A percentile compares a stretch with the other conserved stretches of the same genome.
These are phyloP conservation scores for Liodrosophila aerea DNA, from an alignment of 2,888 invertebrate species.

Conservation along the genomic window DNA sequence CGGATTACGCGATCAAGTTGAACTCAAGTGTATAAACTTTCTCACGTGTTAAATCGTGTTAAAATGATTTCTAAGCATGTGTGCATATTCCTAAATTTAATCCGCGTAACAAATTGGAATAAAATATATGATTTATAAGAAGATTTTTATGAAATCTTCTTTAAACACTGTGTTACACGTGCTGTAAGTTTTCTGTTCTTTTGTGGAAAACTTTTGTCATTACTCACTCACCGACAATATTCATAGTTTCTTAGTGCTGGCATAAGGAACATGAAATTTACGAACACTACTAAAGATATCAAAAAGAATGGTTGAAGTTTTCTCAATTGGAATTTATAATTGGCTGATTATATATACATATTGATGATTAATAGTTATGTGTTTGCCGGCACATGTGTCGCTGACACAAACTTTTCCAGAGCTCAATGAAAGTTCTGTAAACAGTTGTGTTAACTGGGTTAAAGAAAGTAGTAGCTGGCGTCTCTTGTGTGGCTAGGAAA, in stretches of 20 bases:
- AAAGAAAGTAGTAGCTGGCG: no score
- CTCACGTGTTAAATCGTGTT: constrained; percentile 55
- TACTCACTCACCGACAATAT: constrained; percentile 54
- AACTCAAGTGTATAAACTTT: constrained; percentile 60
- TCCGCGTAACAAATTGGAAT: neutral
- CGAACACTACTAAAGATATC: constrained; percentile 12
- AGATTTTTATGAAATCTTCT: neutral
- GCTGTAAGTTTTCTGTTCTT: constrained; percentile 34
- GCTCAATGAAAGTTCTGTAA: neutral
- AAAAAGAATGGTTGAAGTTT: constrained; percentile 8
- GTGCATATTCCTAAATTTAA: neutral
- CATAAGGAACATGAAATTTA: constrained; percentile 38
- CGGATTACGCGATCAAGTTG: constrained; percentile 64
- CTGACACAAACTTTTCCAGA: no score
- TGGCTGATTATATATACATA: constrained; percentile 11
- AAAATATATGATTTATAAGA: constrained; percentile 28
- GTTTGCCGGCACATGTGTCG: neutral
- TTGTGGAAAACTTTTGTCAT: constrained; percentile 59
- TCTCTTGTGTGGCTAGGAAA: neutral
- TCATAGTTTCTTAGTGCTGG: constrained; percentile 20
- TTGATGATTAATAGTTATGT: constrained; percentile 17
- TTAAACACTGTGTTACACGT: constrained; percentile 10
- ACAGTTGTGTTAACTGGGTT: no score
- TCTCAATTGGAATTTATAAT: constrained; percentile 6
- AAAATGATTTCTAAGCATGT: constrained; percentile 1